A percentile compares a stretch with the other conserved stretches of the same genome.
phyloP scores from a whole-genome alignment of 2,888 invertebrate species.

The Spisula solida region DNA sequence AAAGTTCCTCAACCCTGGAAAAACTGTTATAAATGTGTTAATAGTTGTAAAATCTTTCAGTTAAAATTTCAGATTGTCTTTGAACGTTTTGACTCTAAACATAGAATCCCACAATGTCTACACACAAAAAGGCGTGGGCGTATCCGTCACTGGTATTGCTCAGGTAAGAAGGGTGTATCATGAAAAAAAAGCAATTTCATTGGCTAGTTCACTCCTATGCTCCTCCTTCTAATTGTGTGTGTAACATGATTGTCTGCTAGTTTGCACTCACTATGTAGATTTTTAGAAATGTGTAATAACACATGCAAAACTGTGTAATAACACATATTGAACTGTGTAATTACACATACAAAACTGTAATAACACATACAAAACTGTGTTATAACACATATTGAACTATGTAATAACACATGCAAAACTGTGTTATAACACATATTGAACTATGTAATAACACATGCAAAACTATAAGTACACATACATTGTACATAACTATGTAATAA shows the following conservation, averaged over 20 bases:
- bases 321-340: too few species aligned
- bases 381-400: not conserved
- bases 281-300: not conserved
- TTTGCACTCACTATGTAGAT: not conserved
- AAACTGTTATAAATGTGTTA: not conserved
- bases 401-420: not conserved
- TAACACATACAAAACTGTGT: too few species aligned
- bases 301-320: not conserved
- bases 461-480: too few species aligned
- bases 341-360: too few species aligned
- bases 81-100: conserved; percentile 98
- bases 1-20: not conserved
- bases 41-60: conserved; percentile 40
- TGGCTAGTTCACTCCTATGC: not conserved
- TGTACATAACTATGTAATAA: too few species aligned
- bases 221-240: not conserved
- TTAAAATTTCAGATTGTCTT: conserved; percentile 75
- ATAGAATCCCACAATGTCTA: conserved; percentile 97
- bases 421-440: too few species aligned
- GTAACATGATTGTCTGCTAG: not conserved
- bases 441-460: too few species aligned
- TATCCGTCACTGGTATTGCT: conserved; percentile 98
- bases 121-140: conserved; percentile 97
- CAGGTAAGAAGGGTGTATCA: conserved; percentile 90
- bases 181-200: not conserved